Base-by-base conservation (phyloP, 2,888 invertebrate species). In the Aporophyla lueneburgensis region DNA sequence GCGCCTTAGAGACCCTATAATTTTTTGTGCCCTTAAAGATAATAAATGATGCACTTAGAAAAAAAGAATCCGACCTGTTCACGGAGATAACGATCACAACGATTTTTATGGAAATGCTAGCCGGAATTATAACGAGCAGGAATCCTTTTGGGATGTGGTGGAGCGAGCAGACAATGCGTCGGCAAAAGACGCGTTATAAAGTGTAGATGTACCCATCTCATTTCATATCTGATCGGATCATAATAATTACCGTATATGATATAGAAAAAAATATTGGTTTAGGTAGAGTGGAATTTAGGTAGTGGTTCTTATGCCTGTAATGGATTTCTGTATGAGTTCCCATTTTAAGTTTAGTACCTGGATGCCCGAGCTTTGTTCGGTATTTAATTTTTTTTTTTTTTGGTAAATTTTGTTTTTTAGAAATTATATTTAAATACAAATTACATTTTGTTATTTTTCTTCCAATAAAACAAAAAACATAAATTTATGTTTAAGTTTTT, bases 11-110 rank as follows among this genome's bases (percentile, higher is more conserved):
- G 94, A 92, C 93, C 95, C 93, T 91, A 89, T 83, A 81, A 90
- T 95, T 96, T 96, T 96, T 96, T 96, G 94, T 95, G 91, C 93
- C 92, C 92, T 93, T 93, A 94, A 94, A 96, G 94, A 96, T 96
- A 96, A 96, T 96, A 96, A 96, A 96, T 96, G 96, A 96, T 95
- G 94, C 93, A 92, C 93, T 93, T 93, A 89, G 91, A 94, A 95
- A 95, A 96, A 96, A 96, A 94, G 92, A 94, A 93, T 94, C 94
- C 95, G 96, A 96, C 96, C 96, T 96, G 96, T 95, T 96, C 95
- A 93, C 91, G 89, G 90, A 93, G 96, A 96, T 96, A 96, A 96
- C 93, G 94, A 96, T 96, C 96, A 88, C 92, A 95, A 95, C 93
- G 90, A 96, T 96, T 96, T 96, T 96, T 96, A 96, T 96, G 96